A percentile compares a stretch with the other conserved stretches of the same genome.
Conservation (phyloP, 2,888 invertebrate genomes). For the Julus scandinavius region DNA sequence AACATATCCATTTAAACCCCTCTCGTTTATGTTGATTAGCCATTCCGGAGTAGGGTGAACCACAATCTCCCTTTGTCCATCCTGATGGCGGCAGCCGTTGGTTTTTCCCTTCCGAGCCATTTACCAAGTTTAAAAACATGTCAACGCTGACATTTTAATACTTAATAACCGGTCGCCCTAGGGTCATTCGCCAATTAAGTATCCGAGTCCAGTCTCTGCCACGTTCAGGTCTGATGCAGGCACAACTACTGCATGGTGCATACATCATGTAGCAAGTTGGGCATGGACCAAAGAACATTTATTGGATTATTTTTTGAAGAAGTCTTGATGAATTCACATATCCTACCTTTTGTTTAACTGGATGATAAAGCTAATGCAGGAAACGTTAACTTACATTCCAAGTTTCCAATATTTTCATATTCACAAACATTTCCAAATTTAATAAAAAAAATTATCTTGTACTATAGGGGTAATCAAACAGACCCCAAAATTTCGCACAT, state of each 20-base stretch:
- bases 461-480: too few relatives aligned
- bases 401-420: too few relatives aligned
- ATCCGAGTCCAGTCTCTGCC: not conserved
- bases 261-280: too few relatives aligned
- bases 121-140: not conserved
- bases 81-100: not conserved
- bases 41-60: not conserved
- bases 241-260: not conserved
- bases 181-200: not conserved
- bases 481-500: too few relatives aligned
- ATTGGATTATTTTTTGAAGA: too few relatives aligned
- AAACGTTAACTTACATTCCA: too few relatives aligned
- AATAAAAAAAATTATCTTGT: too few relatives aligned
- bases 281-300: too few relatives aligned
- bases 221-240: not conserved
- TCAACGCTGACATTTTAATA: not conserved
- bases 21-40: slow-evolving; percentile 19
- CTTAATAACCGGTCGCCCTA: not conserved
- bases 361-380: too few relatives aligned
- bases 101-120: not conserved
- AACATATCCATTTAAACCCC: not conserved
- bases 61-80: not conserved
- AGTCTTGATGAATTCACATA: too few relatives aligned
- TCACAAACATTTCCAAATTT: too few relatives aligned
- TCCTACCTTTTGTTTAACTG: too few relatives aligned